Percentiles rank a stretch among this genome's conserved stretches.
Evolutionary conservation across 2,888 invertebrate species (phyloP).

Genomic region (Nudaria mundana): DNA sequence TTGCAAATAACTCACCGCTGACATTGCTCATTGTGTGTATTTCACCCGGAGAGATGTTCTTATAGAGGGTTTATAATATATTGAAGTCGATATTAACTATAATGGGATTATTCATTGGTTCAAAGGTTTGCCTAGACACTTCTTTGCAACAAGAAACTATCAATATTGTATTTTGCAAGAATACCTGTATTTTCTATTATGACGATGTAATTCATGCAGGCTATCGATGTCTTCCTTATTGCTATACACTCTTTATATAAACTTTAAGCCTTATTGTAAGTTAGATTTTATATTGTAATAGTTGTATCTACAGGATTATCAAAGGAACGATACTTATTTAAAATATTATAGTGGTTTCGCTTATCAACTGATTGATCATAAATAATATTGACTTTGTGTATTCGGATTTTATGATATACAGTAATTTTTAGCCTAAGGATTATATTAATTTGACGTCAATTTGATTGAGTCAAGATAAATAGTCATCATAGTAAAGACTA

Average conservation of each 20-base stretch:
- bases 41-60: too few species aligned
- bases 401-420: neutral
- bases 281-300: constrained; percentile 58
- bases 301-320: constrained; percentile 4
- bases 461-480: too few species aligned
- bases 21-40: too few species aligned
- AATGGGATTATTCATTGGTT: too few species aligned
- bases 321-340: neutral
- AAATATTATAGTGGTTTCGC: neutral
- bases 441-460: neutral
- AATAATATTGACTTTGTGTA: neutral
- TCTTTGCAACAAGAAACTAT: too few species aligned
- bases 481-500: neutral
- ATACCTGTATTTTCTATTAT: constrained; percentile 62
- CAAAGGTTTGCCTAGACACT: too few species aligned
- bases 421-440: neutral
- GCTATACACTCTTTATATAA: constrained; percentile 78
- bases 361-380: neutral
- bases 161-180: too few species aligned
- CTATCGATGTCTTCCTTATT: constrained; percentile 81
- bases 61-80: too few species aligned
- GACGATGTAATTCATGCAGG: constrained; percentile 75
- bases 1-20: too few species aligned
- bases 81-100: too few species aligned
- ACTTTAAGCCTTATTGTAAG: constrained; percentile 65